Evolutionary conservation across 2,113 vertebrate species (phyloP), one percentile per base, ranked within the genome.

Genomic region (Lipophrys pholis): DNA sequence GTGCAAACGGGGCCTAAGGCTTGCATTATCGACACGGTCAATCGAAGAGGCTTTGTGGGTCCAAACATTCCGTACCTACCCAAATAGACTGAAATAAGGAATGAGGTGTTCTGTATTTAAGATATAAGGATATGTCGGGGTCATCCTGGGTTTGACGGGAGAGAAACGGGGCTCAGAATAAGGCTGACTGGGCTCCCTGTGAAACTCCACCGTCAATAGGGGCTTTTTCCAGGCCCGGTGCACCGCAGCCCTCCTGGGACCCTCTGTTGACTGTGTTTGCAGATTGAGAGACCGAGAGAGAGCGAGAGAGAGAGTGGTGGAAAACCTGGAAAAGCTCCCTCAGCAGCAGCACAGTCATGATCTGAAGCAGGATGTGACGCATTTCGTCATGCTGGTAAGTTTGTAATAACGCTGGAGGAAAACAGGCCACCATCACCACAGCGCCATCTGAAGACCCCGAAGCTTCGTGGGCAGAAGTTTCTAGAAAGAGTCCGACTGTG

Each of bases 201-300:
- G 70, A 89, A 88, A 88, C 68, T 82, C 78, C 78, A 77, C 68
- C 30, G 60, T 90, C 90, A 87, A 77, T 74, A 75, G 90, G 87
- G 85, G 73, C 80, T 89, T 89, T 89, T 86, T 82, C 82, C 82
- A 71, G 64, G 35, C 68, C 63, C 40, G 38, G 74, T 66, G 63
- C 21, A 78, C 85, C 85, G 73, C 88, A 90, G 52, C 11, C 82
- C 78, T 77, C 82, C 8, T 0, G 73, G 81, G 81, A 77, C 52
- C 72, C 46, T 42, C 17, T 48, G 76, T 53, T 63, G 65, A 82
- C 82, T 70, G 66, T 59, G 61, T 86, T 78, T 82, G 71, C 68
- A 67, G 79, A 87, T 42, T 54, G 41, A 43, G 17, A 51, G 51
- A 30, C 2, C 2, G 21, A 30, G 21, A 30, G 21, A 30, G 21